Base-by-base conservation (phyloP, 2,888 invertebrate genomes). In the Oscheius sp. region DNA sequence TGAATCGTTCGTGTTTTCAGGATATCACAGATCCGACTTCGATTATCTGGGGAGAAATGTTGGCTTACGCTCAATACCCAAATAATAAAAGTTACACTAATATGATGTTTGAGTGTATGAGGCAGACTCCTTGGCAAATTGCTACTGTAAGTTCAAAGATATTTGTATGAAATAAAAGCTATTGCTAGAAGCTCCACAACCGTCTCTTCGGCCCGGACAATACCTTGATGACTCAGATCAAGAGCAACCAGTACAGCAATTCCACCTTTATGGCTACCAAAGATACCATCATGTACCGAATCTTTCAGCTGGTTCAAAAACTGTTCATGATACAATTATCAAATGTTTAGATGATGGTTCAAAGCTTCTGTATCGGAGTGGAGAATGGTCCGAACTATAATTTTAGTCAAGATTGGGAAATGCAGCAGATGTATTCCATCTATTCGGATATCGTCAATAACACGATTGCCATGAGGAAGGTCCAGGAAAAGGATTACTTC, bases 131-230 rank as follows among this genome's bases (percentile, higher is more conserved):
- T 29, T 58, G 58, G 58, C 58, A 58, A 27, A 23, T 58, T 58
- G 58, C 58, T 12, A 58, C 29, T 16, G 58, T 58, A 27, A n/a
- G 29, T 27, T 7, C 7, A 49, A 49, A 21, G 9, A 16, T 56
- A 18, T 5, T 23, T 56, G 3, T 56, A 7, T 13, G 35, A n/a
- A n/a, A n/a, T n/a, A n/a, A n/a, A n/a, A n/a, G 21, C 52, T 52
- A 5, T 52, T 52, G 52, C 27, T 29, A 58, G 58, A 58, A 58
- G 27, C 18, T 58, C 5, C 58, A 25, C 13, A 58, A 58, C 29
- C 58, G 58, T 35, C 58, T 58, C 58, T 58, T 27, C 58, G 58
- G 58, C 13, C 58, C 58, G 13, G 58, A 58, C 58, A 58, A 58
- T 27, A 58, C 58, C 6, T 29, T 58, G 29, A 27, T 58, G 58